phyloP scores from a whole-genome alignment of 1,140 invertebrate genomes.

The Anagrus nilaparvatae region DNA sequence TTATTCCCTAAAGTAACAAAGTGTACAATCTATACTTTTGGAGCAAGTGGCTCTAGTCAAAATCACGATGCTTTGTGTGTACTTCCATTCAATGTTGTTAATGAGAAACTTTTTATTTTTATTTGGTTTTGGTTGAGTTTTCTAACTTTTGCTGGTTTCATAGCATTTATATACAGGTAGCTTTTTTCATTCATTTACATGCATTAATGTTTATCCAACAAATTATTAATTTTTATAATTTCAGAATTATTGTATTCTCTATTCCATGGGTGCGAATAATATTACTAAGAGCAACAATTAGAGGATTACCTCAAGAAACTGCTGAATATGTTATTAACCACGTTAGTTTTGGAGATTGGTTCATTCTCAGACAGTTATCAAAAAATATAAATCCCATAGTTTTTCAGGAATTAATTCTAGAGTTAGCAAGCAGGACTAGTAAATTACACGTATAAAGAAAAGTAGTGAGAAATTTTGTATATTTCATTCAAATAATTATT shows the following conservation, averaged over 20 bases:
- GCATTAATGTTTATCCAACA: background rate
- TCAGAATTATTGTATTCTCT: conserved; percentile 40
- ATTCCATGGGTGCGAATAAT: conserved; percentile 41
- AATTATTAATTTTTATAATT: background rate
- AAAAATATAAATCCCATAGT: conserved; percentile 35
- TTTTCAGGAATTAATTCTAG: conserved; percentile 31
- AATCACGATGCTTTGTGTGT: conserved; percentile 46
- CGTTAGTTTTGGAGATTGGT: conserved; percentile 38
- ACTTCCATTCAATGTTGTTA: conserved; percentile 48
- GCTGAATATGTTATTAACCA: conserved; percentile 22
- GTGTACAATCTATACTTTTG: conserved; percentile 52
- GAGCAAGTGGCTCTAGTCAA: conserved; percentile 28
- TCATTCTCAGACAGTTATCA: conserved; percentile 33
- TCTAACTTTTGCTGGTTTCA: conserved; percentile 32
- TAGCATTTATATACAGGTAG: conserved; percentile 37
- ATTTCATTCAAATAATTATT: no score
- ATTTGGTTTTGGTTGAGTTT: conserved; percentile 49
- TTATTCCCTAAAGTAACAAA: conserved; percentile 74
- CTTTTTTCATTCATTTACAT: background rate
- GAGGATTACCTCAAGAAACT: conserved; percentile 22
- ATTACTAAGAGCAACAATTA: conserved; percentile 45
- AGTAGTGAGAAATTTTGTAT: no score
- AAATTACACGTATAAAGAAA: no score
- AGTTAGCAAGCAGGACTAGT: conserved; percentile 24
- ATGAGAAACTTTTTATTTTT: conserved; percentile 47